These are phyloP conservation scores for Entomobrya proxima DNA, from an alignment of 2,888 invertebrate species.

Conservation along the genomic window DNA sequence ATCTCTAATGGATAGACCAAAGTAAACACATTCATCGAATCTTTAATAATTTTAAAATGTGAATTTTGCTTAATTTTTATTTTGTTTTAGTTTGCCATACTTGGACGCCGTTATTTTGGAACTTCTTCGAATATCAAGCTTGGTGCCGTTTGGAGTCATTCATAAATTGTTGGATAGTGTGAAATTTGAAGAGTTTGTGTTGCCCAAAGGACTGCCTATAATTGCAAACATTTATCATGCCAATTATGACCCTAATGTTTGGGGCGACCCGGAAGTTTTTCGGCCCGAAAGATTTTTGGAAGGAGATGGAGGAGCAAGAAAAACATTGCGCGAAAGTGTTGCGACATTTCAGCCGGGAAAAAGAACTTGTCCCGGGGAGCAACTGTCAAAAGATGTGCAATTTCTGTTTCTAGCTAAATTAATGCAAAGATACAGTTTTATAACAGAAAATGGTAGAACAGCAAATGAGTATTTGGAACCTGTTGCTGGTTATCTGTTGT, in stretches of 20 bases:
- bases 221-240: slow-evolving; percentile 62
- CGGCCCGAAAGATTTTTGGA: slow-evolving; percentile 72
- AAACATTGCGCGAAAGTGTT: not conserved
- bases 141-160: slow-evolving; percentile 63
- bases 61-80: not conserved
- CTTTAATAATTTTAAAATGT: not conserved
- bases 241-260: slow-evolving; percentile 65
- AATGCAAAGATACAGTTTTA: not conserved
- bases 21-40: not conserved
- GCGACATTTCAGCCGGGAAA: not conserved
- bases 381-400: not conserved
- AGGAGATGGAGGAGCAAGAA: not conserved
- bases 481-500: no score
- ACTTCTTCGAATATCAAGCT: slow-evolving; percentile 57
- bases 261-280: slow-evolving; percentile 71
- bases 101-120: slow-evolving; percentile 54
- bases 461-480: not conserved
- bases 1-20: not conserved
- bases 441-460: not conserved
- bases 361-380: not conserved
- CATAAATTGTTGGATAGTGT: slow-evolving; percentile 41
- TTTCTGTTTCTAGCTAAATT: not conserved
- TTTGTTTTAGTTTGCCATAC: slow-evolving; percentile 1
- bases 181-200: not conserved
- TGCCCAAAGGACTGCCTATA: slow-evolving; percentile 42